A percentile compares a stretch with the other conserved stretches of the same genome.
These are phyloP conservation scores for Psittacula cyanocephala DNA, from an alignment of 2,113 vertebrate species.

Conservation along the genomic window DNA sequence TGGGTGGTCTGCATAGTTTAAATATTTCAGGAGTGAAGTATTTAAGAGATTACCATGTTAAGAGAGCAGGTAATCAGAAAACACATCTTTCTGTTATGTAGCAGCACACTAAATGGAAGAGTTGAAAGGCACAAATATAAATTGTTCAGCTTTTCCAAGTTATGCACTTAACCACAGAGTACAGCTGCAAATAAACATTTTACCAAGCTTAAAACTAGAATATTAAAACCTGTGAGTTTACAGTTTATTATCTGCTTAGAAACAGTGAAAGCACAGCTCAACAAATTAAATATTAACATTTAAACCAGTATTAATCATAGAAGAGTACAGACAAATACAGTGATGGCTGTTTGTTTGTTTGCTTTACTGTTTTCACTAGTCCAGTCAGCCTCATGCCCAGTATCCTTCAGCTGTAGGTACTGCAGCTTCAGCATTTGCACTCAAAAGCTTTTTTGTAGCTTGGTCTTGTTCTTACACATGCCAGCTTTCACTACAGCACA, in stretches of 20 bases:
- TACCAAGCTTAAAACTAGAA: background rate
- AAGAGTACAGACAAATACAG: background rate
- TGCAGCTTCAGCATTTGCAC: background rate
- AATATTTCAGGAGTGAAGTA: conserved; percentile 11
- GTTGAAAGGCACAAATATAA: background rate
- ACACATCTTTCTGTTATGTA: background rate
- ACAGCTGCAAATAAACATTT: background rate
- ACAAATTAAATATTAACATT: background rate
- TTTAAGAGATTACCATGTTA: background rate
- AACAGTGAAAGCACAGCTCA: background rate
- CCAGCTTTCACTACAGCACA: background rate
- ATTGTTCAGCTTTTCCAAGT: background rate
- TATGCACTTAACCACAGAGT: background rate
- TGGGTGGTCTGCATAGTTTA: conserved; percentile 51
- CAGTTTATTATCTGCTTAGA: background rate
- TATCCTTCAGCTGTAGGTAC: background rate
- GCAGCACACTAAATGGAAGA: background rate
- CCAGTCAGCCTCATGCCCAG: background rate
- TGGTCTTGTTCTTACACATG: background rate
- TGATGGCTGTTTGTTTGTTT: background rate
- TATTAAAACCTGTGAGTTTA: background rate
- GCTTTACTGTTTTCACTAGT: background rate
- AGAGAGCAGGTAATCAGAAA: conserved; percentile 21
- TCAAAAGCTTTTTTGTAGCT: background rate
- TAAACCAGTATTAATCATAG: background rate